Percentiles rank a stretch among this genome's conserved stretches.
phyloP scores from a whole-genome alignment of 2,888 invertebrate species.

The Drosophila rellima region DNA sequence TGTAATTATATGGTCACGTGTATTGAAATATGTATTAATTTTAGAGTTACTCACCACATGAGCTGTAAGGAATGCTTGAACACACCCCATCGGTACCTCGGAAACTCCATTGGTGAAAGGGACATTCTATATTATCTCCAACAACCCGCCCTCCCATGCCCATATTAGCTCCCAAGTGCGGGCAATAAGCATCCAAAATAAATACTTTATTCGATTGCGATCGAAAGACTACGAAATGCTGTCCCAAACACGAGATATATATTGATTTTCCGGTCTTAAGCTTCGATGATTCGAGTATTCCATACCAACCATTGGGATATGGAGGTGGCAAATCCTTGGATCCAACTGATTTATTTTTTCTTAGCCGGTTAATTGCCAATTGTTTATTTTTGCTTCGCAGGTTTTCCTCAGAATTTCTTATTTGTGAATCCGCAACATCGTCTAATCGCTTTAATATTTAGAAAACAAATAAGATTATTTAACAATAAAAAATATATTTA shows the following conservation, averaged over 20 bases:
- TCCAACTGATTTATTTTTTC: slow-evolving; percentile 88
- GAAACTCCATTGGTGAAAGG: slow-evolving; percentile 96
- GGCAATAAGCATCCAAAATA: slow-evolving; percentile 94
- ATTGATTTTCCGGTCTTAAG: slow-evolving; percentile 87
- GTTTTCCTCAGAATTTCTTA: slow-evolving; percentile 23
- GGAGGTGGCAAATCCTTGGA: slow-evolving; percentile 90
- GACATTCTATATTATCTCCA: slow-evolving; percentile 93
- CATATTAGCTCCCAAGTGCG: slow-evolving; percentile 95
- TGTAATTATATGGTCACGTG: neutral
- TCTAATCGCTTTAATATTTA: slow-evolving; percentile 59
- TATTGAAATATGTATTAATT: neutral
- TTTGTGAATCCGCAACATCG: slow-evolving; percentile 62
- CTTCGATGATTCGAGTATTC: slow-evolving; percentile 89
- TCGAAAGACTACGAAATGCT: slow-evolving; percentile 90
- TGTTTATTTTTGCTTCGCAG: slow-evolving; percentile 48
- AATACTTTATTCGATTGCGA: slow-evolving; percentile 88
- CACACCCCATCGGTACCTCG: slow-evolving; percentile 91
- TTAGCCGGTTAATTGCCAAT: slow-evolving; percentile 86
- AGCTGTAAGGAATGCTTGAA: slow-evolving; percentile 90
- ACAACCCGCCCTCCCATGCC: slow-evolving; percentile 92
- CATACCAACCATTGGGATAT: slow-evolving; percentile 96
- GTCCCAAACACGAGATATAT: slow-evolving; percentile 89
- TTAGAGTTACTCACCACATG: slow-evolving; percentile 84
- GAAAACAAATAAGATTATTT: no score
- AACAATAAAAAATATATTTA: neutral